These are phyloP conservation scores for Aproaerema taeniolella DNA, from an alignment of 2,888 invertebrate species.

Conservation along the genomic window DNA sequence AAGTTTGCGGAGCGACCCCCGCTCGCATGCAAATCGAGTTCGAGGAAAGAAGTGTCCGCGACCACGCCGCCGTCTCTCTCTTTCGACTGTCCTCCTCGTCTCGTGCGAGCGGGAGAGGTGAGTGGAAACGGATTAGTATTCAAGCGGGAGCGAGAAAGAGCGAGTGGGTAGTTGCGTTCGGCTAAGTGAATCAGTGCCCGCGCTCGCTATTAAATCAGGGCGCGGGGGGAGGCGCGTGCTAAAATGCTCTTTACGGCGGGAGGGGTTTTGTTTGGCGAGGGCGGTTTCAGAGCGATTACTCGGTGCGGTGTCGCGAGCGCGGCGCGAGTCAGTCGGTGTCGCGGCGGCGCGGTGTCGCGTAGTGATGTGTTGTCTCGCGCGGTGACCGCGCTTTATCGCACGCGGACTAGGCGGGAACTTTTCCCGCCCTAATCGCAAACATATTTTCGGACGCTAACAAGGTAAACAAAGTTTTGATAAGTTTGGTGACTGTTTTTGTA, in stretches of 20 bases:
- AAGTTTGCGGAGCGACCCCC: conserved; percentile 72
- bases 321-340: conserved; percentile 38
- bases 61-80: conserved; percentile 56
- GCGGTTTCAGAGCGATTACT: conserved; percentile 67
- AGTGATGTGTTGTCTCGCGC: conserved; percentile 42
- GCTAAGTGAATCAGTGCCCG: conserved; percentile 77
- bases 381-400: conserved; percentile 62
- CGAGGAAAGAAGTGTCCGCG: conserved; percentile 67
- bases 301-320: conserved; percentile 34
- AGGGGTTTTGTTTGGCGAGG: conserved; percentile 75
- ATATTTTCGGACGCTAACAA: conserved; percentile 78
- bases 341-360: conserved; percentile 43
- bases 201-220: conserved; percentile 75
- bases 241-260: conserved; percentile 73
- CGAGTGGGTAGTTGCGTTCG: conserved; percentile 67
- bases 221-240: conserved; percentile 68
- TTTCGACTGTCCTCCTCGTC: conserved; percentile 26
- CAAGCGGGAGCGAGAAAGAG: conserved; percentile 53
- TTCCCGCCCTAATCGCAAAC: conserved; percentile 71
- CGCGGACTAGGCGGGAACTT: conserved; percentile 67
- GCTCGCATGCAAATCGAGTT: conserved; percentile 75
- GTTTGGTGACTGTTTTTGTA: background rate
- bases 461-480: conserved; percentile 39
- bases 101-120: conserved; percentile 34
- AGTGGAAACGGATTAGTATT: conserved; percentile 30